Evolutionary conservation across 2,888 invertebrate species (phyloP), one percentile per base, ranked within the genome.

Genomic region (Drosophila paucipuncta): DNA sequence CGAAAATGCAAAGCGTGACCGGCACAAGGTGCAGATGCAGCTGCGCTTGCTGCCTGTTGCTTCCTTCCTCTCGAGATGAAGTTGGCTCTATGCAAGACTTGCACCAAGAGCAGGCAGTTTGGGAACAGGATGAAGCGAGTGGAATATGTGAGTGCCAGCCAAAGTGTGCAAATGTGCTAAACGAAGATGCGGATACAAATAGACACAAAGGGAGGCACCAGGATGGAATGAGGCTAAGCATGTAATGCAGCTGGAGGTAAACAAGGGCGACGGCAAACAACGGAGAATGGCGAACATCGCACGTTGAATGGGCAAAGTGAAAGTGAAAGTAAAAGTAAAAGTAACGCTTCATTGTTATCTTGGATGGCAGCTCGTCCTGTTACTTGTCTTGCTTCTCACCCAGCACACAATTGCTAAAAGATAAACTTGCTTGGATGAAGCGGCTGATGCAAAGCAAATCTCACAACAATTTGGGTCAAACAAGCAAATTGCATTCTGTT

Each of bases 401-500:
- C 70, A 43, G 58, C 68, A 73, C 58, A 73, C 84, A 84, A 89
- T 83, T 69, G 81, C 78, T 71, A 66, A 66, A 71, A 74, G 78
- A 89, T 86, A 83, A 80, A 80, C 78, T 75, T 69, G 58, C 52
- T 52, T 41, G 64, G 49, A 43, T 33, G 10, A 22, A 16, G 25
- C 47, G 25, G 47, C 47, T 47, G 47, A 9, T 74, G 82, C 78
- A 89, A 73, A 76, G 87, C 89, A 87, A 87, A 87, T 90, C 85
- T 89, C 87, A 87, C 91, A 88, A 87, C 89, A 90, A 88, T 88
- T 90, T 88, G 89, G 87, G 91, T 87, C 91, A 88, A 89, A 89
- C 87, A 89, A 87, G 91, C 87, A 90, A 90, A 90, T 88, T 88
- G 87, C 91, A 89, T 90, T 87, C 90, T 86, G 83, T 88, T 90